These are phyloP conservation scores for Esox lucius DNA, from an alignment of 2,797 vertebrate species.

Conservation along the genomic window DNA sequence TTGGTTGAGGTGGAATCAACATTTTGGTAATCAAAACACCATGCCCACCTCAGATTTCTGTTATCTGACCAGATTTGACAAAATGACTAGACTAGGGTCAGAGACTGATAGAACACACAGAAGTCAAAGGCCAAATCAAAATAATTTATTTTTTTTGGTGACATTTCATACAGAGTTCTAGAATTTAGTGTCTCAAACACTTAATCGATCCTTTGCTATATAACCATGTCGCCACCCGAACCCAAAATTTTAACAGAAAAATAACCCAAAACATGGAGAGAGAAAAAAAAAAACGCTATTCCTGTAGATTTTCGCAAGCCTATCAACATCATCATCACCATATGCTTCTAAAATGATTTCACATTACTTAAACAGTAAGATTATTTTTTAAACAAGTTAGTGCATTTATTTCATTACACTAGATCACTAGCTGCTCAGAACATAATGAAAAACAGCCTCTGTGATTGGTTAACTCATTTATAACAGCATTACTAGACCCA, in stretches of 20 bases:
- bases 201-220: constrained; percentile 73
- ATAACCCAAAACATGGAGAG: constrained; percentile 61
- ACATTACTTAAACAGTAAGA: constrained; percentile 77
- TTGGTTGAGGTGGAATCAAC: too few species aligned
- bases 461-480: constrained; percentile 74
- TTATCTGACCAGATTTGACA: too few species aligned
- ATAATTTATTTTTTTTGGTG: constrained; percentile 84
- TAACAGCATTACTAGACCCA: constrained; percentile 74
- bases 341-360: constrained; percentile 78
- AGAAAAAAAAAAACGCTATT: constrained; percentile 53
- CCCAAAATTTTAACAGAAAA: constrained; percentile 71
- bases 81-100: too few species aligned
- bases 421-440: constrained; percentile 81
- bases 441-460: constrained; percentile 71
- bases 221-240: constrained; percentile 72
- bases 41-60: too few species aligned
- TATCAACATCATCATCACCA: constrained; percentile 67
- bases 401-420: constrained; percentile 81
- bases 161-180: constrained; percentile 80
- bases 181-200: constrained; percentile 81
- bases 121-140: constrained; percentile 78
- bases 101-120: too few species aligned
- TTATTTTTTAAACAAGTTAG: constrained; percentile 74
- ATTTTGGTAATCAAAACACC: too few species aligned
- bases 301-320: constrained; percentile 74